These are phyloP conservation scores for Cephalopholis sonnerati DNA, from an alignment of 2,113 vertebrate species.

Conservation along the genomic window DNA sequence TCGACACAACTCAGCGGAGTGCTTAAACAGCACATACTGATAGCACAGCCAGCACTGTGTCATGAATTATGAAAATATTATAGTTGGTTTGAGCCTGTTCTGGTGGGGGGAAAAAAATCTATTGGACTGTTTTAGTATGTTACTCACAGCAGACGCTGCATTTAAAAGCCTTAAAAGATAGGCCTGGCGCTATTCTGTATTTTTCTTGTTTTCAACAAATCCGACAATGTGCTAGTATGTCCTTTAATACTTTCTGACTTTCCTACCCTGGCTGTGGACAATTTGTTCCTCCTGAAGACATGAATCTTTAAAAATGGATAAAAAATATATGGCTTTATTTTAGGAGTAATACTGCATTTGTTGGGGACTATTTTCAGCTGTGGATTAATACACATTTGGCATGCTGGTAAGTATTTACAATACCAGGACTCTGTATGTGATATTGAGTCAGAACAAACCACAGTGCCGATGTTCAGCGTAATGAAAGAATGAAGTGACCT, in stretches of 20 bases:
- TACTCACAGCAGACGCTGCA: slow-evolving; percentile 17
- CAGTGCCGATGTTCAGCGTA: not conserved
- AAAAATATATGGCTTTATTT: slow-evolving; percentile 12
- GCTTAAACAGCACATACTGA: slow-evolving; percentile 67
- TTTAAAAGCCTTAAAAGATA: slow-evolving; percentile 49
- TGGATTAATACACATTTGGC: slow-evolving; percentile 19
- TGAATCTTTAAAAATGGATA: slow-evolving; percentile 5
- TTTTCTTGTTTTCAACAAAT: slow-evolving; percentile 24
- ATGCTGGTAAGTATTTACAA: not conserved
- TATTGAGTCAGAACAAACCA: slow-evolving; percentile 3
- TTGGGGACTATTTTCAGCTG: slow-evolving; percentile 15
- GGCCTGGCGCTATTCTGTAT: not conserved
- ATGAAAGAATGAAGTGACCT: slow-evolving; percentile 11
- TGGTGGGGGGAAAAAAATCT: slow-evolving; percentile 11
- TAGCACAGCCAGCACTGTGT: slow-evolving; percentile 36
- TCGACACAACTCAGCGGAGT: slow-evolving; percentile 61
- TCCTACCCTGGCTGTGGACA: not conserved
- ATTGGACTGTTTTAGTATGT: slow-evolving; percentile 33
- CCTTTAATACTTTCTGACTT: slow-evolving; percentile 37
- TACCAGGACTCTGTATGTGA: not conserved
- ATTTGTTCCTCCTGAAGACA: slow-evolving; percentile 6
- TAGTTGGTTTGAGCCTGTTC: slow-evolving; percentile 46
- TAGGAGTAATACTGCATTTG: not conserved
- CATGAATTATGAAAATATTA: slow-evolving; percentile 71
- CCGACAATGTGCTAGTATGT: slow-evolving; percentile 20